These are phyloP conservation scores for Seira sanloemensis DNA, from an alignment of 2,888 invertebrate genomes.

Conservation along the genomic window DNA sequence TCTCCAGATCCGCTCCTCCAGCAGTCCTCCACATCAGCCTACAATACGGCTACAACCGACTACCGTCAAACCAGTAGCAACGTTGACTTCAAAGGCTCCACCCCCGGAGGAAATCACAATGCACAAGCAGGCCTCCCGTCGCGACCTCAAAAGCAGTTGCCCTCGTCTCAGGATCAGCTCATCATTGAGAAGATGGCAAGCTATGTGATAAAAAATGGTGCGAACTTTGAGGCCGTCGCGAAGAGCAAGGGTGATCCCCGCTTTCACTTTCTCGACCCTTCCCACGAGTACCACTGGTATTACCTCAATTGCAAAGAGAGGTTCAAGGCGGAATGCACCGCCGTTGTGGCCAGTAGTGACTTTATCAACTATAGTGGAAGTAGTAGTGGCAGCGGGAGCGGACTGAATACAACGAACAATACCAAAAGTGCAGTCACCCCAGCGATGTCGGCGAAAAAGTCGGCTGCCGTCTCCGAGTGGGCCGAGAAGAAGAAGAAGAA, in stretches of 20 bases:
- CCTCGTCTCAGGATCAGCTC: slow-evolving; percentile 88
- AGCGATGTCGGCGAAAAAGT: slow-evolving; percentile 33
- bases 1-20: slow-evolving; percentile 53
- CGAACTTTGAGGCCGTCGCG: slow-evolving; percentile 91
- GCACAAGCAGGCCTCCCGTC: neutral
- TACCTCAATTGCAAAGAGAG: slow-evolving; percentile 78
- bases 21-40: neutral
- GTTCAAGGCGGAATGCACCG: slow-evolving; percentile 62
- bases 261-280: slow-evolving; percentile 89
- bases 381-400: neutral
- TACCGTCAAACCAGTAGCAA: neutral
- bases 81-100: neutral
- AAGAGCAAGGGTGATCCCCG: slow-evolving; percentile 89
- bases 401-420: neutral
- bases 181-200: slow-evolving; percentile 98
- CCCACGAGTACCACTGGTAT: slow-evolving; percentile 87
- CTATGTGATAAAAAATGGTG: slow-evolving; percentile 96
- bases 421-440: neutral
- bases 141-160: slow-evolving; percentile 76
- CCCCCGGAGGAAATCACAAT: neutral
- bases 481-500: slow-evolving; percentile 52
- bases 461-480: slow-evolving; percentile 34
- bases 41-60: slow-evolving; percentile 2
- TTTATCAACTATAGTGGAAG: slow-evolving; percentile 66
- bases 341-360: slow-evolving; percentile 68